phyloP scores from a whole-genome alignment of 1,140 invertebrate genomes.

The Eciton burchellii region DNA sequence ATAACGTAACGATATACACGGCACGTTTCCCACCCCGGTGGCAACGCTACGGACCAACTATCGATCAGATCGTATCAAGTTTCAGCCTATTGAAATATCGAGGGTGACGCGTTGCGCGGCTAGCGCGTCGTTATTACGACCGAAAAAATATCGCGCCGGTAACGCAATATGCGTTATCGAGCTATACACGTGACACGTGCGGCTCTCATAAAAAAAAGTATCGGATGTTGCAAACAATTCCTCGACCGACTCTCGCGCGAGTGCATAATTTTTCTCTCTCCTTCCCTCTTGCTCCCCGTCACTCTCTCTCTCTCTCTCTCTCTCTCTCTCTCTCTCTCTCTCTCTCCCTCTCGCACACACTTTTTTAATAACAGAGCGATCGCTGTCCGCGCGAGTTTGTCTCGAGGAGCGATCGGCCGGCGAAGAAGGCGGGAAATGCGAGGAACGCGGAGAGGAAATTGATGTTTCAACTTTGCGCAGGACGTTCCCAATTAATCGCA shows the following conservation, averaged over 20 bases:
- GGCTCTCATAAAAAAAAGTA: conserved; percentile 37
- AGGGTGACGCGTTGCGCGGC: conserved; percentile 57
- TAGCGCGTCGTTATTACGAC: conserved; percentile 50
- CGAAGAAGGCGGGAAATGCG: not conserved
- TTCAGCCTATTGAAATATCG: conserved; percentile 68
- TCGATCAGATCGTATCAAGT: conserved; percentile 71
- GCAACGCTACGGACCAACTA: conserved; percentile 67
- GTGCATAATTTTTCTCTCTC: not conserved
- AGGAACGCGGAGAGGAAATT: not conserved
- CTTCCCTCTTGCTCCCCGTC: too few species aligned
- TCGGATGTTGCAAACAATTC: not conserved
- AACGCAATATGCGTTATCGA: conserved; percentile 51
- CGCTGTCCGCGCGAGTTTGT: not conserved
- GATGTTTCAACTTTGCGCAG: not conserved
- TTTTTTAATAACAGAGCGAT: not conserved
- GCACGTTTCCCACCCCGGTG: conserved; percentile 47
- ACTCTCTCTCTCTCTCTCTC: not conserved
- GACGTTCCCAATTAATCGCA: not conserved
- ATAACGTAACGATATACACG: conserved; percentile 61
- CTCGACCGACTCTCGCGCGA: not conserved
- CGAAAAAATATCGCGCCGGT: conserved; percentile 46
- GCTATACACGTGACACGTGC: conserved; percentile 30
- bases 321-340: too few species aligned
- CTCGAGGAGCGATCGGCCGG: not conserved
- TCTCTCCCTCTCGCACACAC: not conserved